Base-by-base conservation (phyloP, 2,888 invertebrate species). In the Caenorhabditis wallacei region DNA sequence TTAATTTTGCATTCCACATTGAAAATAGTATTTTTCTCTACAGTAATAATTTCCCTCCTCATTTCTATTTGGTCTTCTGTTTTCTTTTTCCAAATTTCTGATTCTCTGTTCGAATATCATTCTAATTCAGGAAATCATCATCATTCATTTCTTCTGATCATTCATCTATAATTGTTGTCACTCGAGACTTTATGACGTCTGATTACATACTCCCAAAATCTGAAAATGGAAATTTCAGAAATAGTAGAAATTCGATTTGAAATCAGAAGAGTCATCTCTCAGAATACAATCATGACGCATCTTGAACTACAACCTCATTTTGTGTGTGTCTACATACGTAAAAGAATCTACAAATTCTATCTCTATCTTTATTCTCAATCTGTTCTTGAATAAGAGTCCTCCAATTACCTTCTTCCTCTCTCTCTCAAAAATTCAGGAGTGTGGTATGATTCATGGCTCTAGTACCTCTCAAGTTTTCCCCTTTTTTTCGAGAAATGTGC, bases 401-500 rank as follows among this genome's bases (percentile, higher is more conserved):
- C 46, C 61, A 61, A 61, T 61, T 61, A 61, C 61, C 61, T 43
- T 30, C 30, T 30, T 22, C 24, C 16, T 22, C 22, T 37, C 40
- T 37, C 20, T 13, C 61, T 43, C 37, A 22, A 66, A 53, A 66
- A 66, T 66, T 53, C 53, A 26, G 46, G n/a, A 43, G 51, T 51
- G 2, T 48, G 66, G 53, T 66, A 53, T 66, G 66, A 66, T 53
- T 66, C 51, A 51, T 20, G 22, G 53, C 40, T 66, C 66, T 48
- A 66, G 66, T 66, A 53, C 66, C 53, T 66, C 66, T 66, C 66
- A 66, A 66, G 66, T 40, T 66, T 53, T 66, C 53, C 22, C 46
- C n/a, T 46, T 46, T 46, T 51, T 54, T 54, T 18, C 20, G 20
- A 22, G 53, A 54, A 54, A 54, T 26, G 30, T 53, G 66, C 66